A percentile compares a stretch with the other conserved stretches of the same genome.
Conservation (phyloP, 2,797 vertebrate species). For the Neostethus bicornis region DNA sequence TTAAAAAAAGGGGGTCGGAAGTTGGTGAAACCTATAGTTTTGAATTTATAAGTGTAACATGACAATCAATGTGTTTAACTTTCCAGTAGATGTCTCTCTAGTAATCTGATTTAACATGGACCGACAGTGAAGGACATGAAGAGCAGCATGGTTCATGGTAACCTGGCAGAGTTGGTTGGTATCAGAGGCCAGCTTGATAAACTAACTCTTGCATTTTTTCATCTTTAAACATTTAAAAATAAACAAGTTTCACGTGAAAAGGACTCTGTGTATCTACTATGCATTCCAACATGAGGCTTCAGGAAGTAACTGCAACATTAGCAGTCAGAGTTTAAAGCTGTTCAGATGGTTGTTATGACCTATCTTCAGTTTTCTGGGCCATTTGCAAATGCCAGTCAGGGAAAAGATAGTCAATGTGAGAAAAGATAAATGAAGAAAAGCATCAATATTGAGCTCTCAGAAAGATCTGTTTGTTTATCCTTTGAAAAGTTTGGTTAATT, state of each 20-base stretch:
- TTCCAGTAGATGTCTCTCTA: slow-evolving; percentile 43
- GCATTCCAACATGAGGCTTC: slow-evolving; percentile 46
- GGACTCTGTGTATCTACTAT: not conserved
- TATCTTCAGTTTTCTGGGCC: slow-evolving; percentile 35
- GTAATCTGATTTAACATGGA: not conserved
- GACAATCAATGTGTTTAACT: not conserved
- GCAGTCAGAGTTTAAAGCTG: slow-evolving; percentile 25
- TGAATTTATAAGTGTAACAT: not conserved
- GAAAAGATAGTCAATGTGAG: slow-evolving; percentile 30
- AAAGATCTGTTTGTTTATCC: slow-evolving; percentile 41
- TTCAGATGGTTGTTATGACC: slow-evolving; percentile 20
- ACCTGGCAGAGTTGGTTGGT: not conserved
- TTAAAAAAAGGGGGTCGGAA: too few species aligned
- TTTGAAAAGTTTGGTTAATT: slow-evolving; percentile 33
- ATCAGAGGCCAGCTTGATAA: slow-evolving; percentile 12
- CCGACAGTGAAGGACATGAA: too few species aligned
- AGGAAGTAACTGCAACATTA: slow-evolving; percentile 49
- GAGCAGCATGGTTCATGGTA: not conserved
- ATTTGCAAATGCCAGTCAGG: slow-evolving; percentile 50
- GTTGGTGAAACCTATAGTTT: too few species aligned
- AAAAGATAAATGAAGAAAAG: slow-evolving; percentile 18
- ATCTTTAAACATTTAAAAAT: not conserved
- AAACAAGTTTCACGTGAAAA: too few species aligned
- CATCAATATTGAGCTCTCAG: slow-evolving; percentile 14
- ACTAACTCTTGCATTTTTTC: not conserved